Base-by-base conservation (phyloP, 2,888 invertebrate genomes). In the Brachylomia viminalis region DNA sequence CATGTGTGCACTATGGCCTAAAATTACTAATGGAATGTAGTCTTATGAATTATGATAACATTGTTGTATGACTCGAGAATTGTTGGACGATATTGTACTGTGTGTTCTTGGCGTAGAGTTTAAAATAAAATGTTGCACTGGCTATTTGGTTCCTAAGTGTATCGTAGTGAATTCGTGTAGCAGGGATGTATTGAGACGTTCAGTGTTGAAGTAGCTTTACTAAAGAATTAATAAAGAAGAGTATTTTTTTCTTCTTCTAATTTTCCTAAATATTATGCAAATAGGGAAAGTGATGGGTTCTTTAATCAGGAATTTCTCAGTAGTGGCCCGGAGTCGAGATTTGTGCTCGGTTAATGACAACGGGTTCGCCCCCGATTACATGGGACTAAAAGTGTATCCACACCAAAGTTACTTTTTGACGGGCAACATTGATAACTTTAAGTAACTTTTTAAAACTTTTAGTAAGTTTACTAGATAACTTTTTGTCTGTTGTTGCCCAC, bases 61-160 rank as follows among this genome's bases (percentile, higher is more conserved):
- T 58, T 65, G 23, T 64, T 56, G 61, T 52, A 66, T 20, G 27
- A 45, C 33, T 2, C 27, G 23, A 27, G 20, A 49, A 30, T 47
- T 42, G 27, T 27, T 17, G 20, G 8, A 23, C n/a, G 45, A 76
- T 54, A 76, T 59, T 54, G 8, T n/a, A 68, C 58, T 82, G 52
- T 74, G 45, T 72, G 42, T 69, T 13, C 38, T 71, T 65, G 27
- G 20, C 4, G 13, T 74, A 84, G 42, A 71, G 68, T 72, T 72
- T 10, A 66, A 72, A 69, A 69, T 74, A 20, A 69, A 68, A 42
- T 74, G 20, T 74, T 67, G 45, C 15, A 58, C 52, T 61, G 38
- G 42, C 10, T 58, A 47, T 38, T 68, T 54, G 30, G 38, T 38
- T 27, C 17, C 2, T 67, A 52, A 49, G 52, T 27, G 30, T 69